phyloP scores from a whole-genome alignment of 2,797 vertebrate genomes.

The Xiphophorus birchmanni region DNA sequence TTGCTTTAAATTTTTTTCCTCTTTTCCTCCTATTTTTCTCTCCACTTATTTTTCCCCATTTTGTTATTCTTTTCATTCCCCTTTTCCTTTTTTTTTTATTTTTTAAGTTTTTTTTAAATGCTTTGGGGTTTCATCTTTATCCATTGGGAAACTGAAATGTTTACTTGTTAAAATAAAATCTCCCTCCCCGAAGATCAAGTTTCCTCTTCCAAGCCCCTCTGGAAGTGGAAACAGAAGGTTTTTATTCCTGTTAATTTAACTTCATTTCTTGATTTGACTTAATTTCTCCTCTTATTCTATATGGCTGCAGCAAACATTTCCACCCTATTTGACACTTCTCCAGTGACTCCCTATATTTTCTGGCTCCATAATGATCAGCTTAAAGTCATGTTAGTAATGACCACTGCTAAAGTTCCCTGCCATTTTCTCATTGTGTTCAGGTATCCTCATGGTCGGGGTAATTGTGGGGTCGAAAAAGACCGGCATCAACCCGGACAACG shows the following conservation, averaged over 20 bases:
- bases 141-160: background rate
- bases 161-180: background rate
- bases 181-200: background rate
- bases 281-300: background rate
- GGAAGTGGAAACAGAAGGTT: background rate
- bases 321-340: background rate
- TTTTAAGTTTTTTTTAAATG: background rate
- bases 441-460: conserved; percentile 97
- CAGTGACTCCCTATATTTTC: background rate
- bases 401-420: background rate
- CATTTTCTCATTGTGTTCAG: conserved; percentile 60
- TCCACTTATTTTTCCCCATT: no score
- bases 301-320: background rate
- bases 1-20: background rate
- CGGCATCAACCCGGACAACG: conserved; percentile 96
- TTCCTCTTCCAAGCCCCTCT: background rate
- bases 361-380: background rate
- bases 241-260: no score
- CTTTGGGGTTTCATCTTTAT: background rate
- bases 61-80: background rate
- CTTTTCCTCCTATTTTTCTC: background rate
- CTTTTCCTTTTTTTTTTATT: background rate
- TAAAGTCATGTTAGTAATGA: background rate
- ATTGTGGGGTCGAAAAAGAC: conserved; percentile 98
- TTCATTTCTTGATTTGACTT: no score